These are phyloP conservation scores for Stenoptilia bipunctidactyla DNA, from an alignment of 2,888 invertebrate species.

Conservation along the genomic window DNA sequence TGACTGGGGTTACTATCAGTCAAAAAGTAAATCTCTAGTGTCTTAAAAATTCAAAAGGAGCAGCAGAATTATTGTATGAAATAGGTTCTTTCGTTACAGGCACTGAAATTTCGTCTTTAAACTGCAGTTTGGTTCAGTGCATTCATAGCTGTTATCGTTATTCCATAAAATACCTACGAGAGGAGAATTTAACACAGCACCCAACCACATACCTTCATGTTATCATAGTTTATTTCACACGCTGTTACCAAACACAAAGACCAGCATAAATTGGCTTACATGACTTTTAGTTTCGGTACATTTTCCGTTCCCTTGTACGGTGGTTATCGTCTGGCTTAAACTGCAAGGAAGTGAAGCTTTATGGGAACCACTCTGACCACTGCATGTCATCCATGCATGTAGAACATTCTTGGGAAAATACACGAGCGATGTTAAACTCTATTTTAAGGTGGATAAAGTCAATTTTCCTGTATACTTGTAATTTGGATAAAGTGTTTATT, in stretches of 20 bases:
- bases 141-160: background rate
- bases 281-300: conserved; percentile 8
- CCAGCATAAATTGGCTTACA: conserved; percentile 21
- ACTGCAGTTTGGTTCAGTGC: background rate
- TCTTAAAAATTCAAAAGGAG: too few species aligned
- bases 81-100: too few species aligned
- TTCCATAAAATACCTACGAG: conserved; percentile 11
- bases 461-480: too few species aligned
- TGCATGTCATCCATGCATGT: conserved; percentile 20
- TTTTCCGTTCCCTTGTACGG: conserved; percentile 8
- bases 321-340: conserved; percentile 32
- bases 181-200: conserved; percentile 37
- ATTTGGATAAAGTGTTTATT: too few species aligned
- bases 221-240: conserved; percentile 58
- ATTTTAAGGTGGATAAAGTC: too few species aligned
- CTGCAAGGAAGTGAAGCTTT: conserved; percentile 53
- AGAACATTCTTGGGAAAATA: too few species aligned
- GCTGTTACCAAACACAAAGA: conserved; percentile 35
- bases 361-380: conserved; percentile 46
- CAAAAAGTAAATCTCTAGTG: too few species aligned
- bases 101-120: too few species aligned
- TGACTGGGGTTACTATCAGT: too few species aligned
- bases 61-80: too few species aligned
- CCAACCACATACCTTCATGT: conserved; percentile 39
- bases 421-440: too few species aligned